A percentile compares a stretch with the other conserved stretches of the same genome.
phyloP scores from a whole-genome alignment of 2,113 vertebrate species.

The Malurus cyaneus region DNA sequence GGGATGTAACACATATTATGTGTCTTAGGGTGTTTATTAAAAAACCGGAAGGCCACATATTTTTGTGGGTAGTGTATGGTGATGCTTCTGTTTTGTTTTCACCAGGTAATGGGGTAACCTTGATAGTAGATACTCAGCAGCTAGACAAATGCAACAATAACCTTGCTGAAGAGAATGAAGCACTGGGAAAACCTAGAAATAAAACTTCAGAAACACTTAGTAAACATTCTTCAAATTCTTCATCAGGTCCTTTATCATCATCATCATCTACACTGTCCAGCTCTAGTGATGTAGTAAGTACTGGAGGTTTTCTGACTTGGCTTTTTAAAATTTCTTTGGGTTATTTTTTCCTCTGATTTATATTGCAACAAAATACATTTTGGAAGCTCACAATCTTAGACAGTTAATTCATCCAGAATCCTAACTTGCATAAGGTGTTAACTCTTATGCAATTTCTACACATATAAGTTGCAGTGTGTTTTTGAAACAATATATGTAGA shows the following conservation, averaged over 20 bases:
- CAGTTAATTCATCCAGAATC: neutral
- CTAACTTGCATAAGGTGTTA: conserved; percentile 1
- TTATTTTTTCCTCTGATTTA: neutral
- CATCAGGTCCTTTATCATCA: conserved; percentile 88
- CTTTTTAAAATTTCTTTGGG: neutral
- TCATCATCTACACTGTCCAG: conserved; percentile 89
- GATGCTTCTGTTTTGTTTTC: conserved; percentile 26
- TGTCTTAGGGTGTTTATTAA: neutral
- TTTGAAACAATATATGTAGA: neutral
- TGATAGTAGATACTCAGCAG: conserved; percentile 89
- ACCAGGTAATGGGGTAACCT: conserved; percentile 89
- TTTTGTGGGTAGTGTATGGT: neutral
- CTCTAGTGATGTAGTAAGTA: conserved; percentile 94
- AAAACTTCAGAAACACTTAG: conserved; percentile 81
- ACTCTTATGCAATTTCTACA: neutral
- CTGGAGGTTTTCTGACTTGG: neutral
- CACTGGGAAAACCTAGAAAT: conserved; percentile 78
- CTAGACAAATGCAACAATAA: conserved; percentile 97
- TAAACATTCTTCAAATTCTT: conserved; percentile 93
- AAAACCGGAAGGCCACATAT: neutral
- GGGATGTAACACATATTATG: neutral
- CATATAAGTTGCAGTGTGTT: neutral
- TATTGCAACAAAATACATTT: neutral
- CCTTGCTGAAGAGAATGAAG: conserved; percentile 80
- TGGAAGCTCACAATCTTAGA: neutral